These are phyloP conservation scores for Bombylius major DNA, from an alignment of 2,888 invertebrate genomes.

Conservation along the genomic window DNA sequence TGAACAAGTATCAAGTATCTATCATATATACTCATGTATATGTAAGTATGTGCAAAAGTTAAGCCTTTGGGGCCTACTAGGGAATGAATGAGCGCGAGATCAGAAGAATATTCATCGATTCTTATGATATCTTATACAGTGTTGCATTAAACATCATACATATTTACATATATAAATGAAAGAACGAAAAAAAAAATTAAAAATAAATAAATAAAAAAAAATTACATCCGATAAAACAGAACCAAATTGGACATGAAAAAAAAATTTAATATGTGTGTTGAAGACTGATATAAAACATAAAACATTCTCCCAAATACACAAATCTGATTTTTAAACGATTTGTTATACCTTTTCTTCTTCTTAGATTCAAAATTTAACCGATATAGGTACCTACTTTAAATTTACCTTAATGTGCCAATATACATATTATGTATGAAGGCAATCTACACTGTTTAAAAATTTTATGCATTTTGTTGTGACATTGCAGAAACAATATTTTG, in stretches of 20 bases:
- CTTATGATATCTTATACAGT: too few species aligned
- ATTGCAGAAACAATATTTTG: too few species aligned
- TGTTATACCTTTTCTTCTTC: not conserved
- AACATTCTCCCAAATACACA: not conserved
- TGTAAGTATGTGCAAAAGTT: not conserved
- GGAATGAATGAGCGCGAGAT: not conserved
- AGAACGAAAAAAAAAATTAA: not conserved
- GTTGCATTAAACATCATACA: not conserved
- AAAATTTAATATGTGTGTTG: conserved; percentile 4
- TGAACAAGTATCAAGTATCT: too few species aligned
- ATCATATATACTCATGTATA: too few species aligned
- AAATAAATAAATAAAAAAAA: not conserved
- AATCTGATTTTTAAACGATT: not conserved
- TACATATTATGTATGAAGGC: too few species aligned
- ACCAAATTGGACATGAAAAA: conserved; percentile 7
- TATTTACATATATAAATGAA: too few species aligned
- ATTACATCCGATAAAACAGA: conserved; percentile 2
- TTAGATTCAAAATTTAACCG: not conserved
- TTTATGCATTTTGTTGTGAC: too few species aligned
- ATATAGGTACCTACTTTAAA: not conserved
- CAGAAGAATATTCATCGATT: not conserved
- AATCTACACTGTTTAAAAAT: too few species aligned
- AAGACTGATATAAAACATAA: not conserved
- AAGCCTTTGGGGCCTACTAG: not conserved
- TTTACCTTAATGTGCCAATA: too few species aligned